Evolutionary conservation across 2,113 vertebrate genomes (phyloP), one percentile per base, ranked within the genome.

Genomic region (Muscicapa adusta): DNA sequence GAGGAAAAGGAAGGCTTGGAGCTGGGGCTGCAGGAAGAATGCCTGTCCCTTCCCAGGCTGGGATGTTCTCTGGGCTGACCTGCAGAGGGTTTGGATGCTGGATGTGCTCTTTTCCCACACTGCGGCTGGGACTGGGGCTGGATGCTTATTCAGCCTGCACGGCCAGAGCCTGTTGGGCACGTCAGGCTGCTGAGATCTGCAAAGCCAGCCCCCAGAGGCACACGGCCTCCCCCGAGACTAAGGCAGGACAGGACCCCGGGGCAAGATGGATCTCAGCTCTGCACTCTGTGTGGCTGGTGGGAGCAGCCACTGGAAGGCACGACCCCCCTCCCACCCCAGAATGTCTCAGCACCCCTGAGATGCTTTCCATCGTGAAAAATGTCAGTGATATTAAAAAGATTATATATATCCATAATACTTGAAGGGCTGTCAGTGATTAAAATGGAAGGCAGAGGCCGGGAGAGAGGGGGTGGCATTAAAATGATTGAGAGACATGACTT

Each of bases 401-500:
- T 85, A 61, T 79, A 85, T 76, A 67, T 88, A 89, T 76, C 78
- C 54, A 42, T 85, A 85, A 83, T 90, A 65, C 54, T 47, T 88
- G 91, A 91, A 92, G 89, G 72, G 45, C 85, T 94, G 90, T 91
- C 91, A 91, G 82, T 71, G 82, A 95, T 94, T 85, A 93, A 95
- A 96, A 95, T 90, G 89, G 83, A 91, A 94, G 92, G 96, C 94
- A 93, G 94, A 84, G 93, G 93, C 89, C 10, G 80, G 45, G 82
- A 87, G 94, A 40, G 94, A 58, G 95, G 93, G 80, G 94, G 90
- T 83, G 94, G 94, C 88, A 89, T 23, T 34, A 77, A 89, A 93
- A 79, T 5, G 36, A 93, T 79, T 7, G 88, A 86, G 88, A 95
- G 92, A 91, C 87, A 80, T 89, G 95, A 91, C 83, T 95, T 87